Evolutionary conservation across 2,888 invertebrate genomes (phyloP).

Genomic region (Resseliella maxima): DNA sequence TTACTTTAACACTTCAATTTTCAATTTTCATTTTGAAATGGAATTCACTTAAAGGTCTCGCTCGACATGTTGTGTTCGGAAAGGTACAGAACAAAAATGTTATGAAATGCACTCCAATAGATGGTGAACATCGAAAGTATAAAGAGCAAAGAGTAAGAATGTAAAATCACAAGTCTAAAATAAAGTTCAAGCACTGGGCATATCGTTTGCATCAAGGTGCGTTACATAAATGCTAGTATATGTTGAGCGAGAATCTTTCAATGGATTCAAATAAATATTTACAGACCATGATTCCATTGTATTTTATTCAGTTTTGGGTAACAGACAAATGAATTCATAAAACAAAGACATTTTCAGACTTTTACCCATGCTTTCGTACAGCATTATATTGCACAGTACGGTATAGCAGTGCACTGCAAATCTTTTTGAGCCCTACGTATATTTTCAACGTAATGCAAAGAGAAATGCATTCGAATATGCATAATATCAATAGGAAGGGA

Average conservation of each 20-base stretch:
- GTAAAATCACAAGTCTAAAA: background rate
- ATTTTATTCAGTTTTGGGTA: slow-evolving; percentile 42
- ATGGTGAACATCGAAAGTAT: background rate
- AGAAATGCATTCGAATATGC: background rate
- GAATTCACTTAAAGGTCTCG: slow-evolving; percentile 17
- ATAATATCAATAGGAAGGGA: background rate
- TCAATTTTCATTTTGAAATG: slow-evolving; percentile 52
- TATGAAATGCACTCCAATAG: background rate
- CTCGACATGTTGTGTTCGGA: too few species aligned
- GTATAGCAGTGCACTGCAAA: too few species aligned
- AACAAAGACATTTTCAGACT: background rate
- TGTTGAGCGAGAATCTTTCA: background rate
- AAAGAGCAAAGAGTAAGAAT: too few species aligned
- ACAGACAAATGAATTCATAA: slow-evolving; percentile 28
- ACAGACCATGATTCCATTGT: slow-evolving; percentile 41
- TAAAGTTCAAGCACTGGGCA: background rate
- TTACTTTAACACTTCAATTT: slow-evolving; percentile 55
- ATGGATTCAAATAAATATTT: slow-evolving; percentile 43
- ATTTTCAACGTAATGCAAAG: background rate
- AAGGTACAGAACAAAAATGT: background rate
- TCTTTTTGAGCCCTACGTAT: too few species aligned
- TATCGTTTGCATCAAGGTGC: slow-evolving; percentile 15
- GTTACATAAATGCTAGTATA: background rate
- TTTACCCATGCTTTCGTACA: background rate
- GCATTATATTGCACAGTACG: background rate